Base-by-base conservation (phyloP, 2,113 vertebrate species). In the Cygnus atratus region DNA sequence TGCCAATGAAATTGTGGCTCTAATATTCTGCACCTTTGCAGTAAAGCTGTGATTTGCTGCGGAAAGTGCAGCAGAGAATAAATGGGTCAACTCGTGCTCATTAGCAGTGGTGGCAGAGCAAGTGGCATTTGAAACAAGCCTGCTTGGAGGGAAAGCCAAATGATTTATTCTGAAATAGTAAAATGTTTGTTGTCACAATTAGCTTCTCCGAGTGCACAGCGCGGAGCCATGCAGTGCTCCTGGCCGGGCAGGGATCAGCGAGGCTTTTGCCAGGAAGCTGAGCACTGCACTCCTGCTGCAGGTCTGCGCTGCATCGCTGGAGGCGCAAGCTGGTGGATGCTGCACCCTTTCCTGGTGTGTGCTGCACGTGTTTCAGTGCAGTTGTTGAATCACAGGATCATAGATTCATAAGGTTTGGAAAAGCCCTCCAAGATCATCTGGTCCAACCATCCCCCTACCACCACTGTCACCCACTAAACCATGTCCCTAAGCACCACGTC, bases 161-260 rank as follows among this genome's bases (percentile, higher is more conserved):
- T 73, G n/a, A 66, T 76, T 87, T 85, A 50, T 83, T 87, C 63
- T 58, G 66, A 91, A 70, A 71, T 35, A 0, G 2, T 50, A 20
- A 77, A 66, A 39, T 21, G 18, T 83, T 92, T 95, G 29, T 83
- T 72, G 43, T 84, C 71, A 77, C 58, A 61, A 37, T 6, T 57
- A 71, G 48, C 48, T 82, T 87, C 11, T 75, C 61, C 39, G 67
- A 55, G 41, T 65, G 52, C 35, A 11, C 55, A 29, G 24, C 3
- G 1, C 7, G 19, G 24, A 2, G 2, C n/a, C 6, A 1, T 31
- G 58, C 0, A 4, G 8, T 52, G 66, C 58, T 0, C 0, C n/a
- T 2, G 2, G 70, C 48, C 1, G 2, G 26, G 59, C 41, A 67
- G 59, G 44, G 16, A n/a, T 54, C 54, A 86, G 72, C 35, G 44